Evolutionary conservation across 2,797 vertebrate genomes (phyloP), one percentile per base, ranked within the genome.

Genomic region (Cirrhinus molitorella): DNA sequence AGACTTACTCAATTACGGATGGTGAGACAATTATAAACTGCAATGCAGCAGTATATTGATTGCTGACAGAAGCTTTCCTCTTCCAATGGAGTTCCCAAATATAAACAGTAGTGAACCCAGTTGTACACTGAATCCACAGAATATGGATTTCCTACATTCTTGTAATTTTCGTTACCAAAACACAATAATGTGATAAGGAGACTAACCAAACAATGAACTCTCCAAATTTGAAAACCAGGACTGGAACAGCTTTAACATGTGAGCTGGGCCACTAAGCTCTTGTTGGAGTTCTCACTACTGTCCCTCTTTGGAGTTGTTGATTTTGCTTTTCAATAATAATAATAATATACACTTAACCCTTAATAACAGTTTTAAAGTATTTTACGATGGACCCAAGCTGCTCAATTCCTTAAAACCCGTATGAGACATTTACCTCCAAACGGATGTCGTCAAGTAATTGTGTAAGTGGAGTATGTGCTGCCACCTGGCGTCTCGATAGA

Each of bases 1-100:
- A 23, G 59, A 51, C 31, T 51, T 40, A 23, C 61, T 37, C n/a
- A 53, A 67, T 51, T n/a, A 67, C 53, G 77, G 51, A 16, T 0
- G 77, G 7, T 5, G 9, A 7, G 31, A 67, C 0, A 4, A 67
- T 25, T 25, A 67, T 37, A 83, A 59, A 5, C 94, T 94, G 0
- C 94, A 94, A 87, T 94, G 93, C 85, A 96, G 93, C 85, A 96
- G 86, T 40, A 70, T 31, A n/a, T 93, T 94, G 0, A 87, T 66
- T 51, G 21, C 21, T 53, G 43, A 79, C 31, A 12, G 72, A 31
- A 40, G 51, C 21, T 40, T 73, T 23, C 13, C 34, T 37, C 31
- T 79, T 76, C 7, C 34, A 0, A 0, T 17, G 0, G 6, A 1
- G 0, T 92, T 86, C 79, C 94, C 88, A 0, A 94, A 95, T 87